phyloP scores from a whole-genome alignment of 2,113 vertebrate genomes.

The Ardeotis arabs region DNA sequence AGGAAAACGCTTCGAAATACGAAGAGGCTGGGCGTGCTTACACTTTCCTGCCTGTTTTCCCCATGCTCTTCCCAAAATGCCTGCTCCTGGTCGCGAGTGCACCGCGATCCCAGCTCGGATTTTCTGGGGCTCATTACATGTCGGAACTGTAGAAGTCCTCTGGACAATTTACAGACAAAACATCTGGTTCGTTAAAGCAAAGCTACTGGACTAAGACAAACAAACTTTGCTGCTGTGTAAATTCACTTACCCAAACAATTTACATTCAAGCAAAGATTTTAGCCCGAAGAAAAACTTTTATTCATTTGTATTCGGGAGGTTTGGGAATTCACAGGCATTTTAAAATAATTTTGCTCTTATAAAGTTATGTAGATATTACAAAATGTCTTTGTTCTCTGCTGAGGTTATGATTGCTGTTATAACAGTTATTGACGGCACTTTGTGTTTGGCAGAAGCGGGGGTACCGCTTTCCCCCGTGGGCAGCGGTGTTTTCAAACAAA shows the following conservation, averaged over 20 bases:
- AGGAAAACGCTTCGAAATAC: neutral
- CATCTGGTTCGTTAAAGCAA: slow-evolving; percentile 79
- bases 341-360: slow-evolving; percentile 39
- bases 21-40: neutral
- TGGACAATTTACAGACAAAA: slow-evolving; percentile 75
- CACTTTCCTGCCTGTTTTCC: neutral
- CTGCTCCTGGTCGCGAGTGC: neutral
- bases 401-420: neutral
- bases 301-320: slow-evolving; percentile 54
- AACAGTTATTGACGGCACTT: slow-evolving; percentile 18
- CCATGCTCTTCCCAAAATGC: neutral
- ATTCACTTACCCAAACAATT: slow-evolving; percentile 75
- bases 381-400: slow-evolving; percentile 6
- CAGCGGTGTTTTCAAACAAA: neutral
- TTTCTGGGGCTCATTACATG: slow-evolving; percentile 63
- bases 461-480: neutral
- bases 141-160: slow-evolving; percentile 69
- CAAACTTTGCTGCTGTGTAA: slow-evolving; percentile 75
- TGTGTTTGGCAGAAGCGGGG: neutral
- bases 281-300: slow-evolving; percentile 46
- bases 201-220: slow-evolving; percentile 75
- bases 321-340: slow-evolving; percentile 41
- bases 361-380: slow-evolving; percentile 23
- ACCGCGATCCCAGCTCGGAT: neutral
- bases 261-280: slow-evolving; percentile 59